Evolutionary conservation across 2,888 invertebrate species (phyloP), one percentile per base, ranked within the genome.

Genomic region (Eubasilissa splendida): DNA sequence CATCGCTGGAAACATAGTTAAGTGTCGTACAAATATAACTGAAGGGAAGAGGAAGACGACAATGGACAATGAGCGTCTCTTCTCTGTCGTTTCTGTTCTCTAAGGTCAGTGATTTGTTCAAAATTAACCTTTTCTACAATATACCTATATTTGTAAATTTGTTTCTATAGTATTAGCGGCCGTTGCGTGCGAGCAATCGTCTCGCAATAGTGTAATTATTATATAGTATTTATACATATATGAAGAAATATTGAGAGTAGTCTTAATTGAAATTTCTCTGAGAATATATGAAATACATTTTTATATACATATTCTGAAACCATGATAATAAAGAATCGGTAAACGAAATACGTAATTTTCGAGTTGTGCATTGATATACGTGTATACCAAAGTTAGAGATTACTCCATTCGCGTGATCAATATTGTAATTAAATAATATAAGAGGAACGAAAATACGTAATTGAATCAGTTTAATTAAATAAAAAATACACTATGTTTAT

Each of bases 331-430:
- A 83, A 56, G 75, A 59, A 78, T 74, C 74, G 56, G 70, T 60
- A 73, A 81, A 80, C 80, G 79, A 82, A 73, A 83, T 83, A 83
- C 83, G 83, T 83, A 83, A 83, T 82, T 83, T 79, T 82, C 76
- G 66, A 83, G 78, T 81, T 83, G 83, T 83, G 82, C 82, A 82
- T 80, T 77, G 80, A 80, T 71, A 58, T 78, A 75, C 76, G 60
- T 83, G 90, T 90, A 90, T 90, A 91, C 90, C 90, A 91, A 91
- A 91, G 90, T 88, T 91, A 91, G 90, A 85, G 87, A 87, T 83
- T 80, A 82, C 71, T 77, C 73, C 70, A 54, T 66, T 70, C 79
- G 74, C 80, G 82, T 83, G 80, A 83, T 83, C 76, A 76, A 68
- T 81, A 80, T 79, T 80, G 76, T 83, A 79, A 78, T 68, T 77